phyloP scores from a whole-genome alignment of 2,113 vertebrate genomes.

The Mesitornis unicolor region DNA sequence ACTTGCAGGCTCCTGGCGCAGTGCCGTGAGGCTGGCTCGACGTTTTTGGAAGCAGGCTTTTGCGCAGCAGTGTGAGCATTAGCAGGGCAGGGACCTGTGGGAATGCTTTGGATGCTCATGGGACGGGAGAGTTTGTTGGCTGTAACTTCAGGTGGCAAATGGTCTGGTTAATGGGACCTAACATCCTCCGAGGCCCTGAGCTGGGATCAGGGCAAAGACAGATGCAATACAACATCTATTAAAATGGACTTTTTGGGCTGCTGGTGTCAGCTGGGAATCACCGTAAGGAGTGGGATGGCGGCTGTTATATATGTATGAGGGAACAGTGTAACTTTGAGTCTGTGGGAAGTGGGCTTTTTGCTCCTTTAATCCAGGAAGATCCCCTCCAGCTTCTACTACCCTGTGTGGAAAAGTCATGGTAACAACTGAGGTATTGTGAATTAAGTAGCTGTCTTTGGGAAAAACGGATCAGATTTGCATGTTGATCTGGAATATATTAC shows the following conservation, averaged over 20 bases:
- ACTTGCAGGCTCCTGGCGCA: background rate
- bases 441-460: background rate
- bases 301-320: accelerated
- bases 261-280: background rate
- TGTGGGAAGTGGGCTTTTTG: background rate
- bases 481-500: background rate
- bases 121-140: accelerated
- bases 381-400: background rate
- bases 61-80: background rate
- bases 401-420: background rate
- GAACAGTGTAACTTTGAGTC: background rate
- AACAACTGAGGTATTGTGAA: background rate
- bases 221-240: background rate
- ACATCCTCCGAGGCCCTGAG: accelerated
- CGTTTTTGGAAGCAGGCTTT: background rate
- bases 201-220: accelerated
- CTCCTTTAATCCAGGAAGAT: background rate
- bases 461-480: background rate
- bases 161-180: background rate
- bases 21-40: background rate
- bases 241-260: background rate
- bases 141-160: background rate
- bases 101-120: background rate
- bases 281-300: background rate
- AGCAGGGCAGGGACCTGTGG: background rate